Evolutionary conservation across 2,797 vertebrate species (phyloP).

Genomic region (Bovichtus diacanthus): DNA sequence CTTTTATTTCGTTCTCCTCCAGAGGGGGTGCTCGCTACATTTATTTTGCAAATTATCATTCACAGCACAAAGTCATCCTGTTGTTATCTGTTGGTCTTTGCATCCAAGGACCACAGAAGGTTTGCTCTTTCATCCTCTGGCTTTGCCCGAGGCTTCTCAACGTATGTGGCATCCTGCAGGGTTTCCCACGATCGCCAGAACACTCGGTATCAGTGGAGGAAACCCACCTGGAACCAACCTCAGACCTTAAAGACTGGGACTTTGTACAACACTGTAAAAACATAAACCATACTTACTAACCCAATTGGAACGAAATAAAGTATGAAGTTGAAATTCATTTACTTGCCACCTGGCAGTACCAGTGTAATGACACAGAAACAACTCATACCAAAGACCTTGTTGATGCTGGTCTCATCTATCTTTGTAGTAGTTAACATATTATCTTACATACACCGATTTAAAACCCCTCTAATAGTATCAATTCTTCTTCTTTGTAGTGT

Average conservation of each 20-base stretch:
- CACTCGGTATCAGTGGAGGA: constrained; percentile 1
- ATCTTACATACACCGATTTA: background rate
- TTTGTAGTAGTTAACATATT: background rate
- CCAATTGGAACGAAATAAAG: background rate
- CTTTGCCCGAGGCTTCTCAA: constrained; percentile 40
- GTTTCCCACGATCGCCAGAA: constrained; percentile 29
- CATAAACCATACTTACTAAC: background rate
- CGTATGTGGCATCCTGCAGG: constrained; percentile 35
- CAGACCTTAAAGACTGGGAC: background rate
- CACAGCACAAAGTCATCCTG: constrained; percentile 8
- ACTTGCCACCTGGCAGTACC: background rate
- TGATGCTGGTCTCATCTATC: background rate
- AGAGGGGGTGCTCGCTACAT: constrained; percentile 8
- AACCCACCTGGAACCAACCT: background rate
- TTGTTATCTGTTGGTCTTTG: constrained; percentile 40
- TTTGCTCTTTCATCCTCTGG: constrained; percentile 43
- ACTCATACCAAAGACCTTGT: background rate
- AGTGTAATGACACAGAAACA: background rate
- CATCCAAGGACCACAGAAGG: constrained; percentile 20
- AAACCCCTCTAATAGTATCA: background rate
- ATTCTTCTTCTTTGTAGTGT: background rate
- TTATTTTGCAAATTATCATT: constrained; percentile 54
- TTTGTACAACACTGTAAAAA: background rate
- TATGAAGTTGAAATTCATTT: constrained; percentile 2
- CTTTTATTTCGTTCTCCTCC: constrained; percentile 45